Conservation (phyloP, 2,888 invertebrate species). For the Phalangium opilio region DNA sequence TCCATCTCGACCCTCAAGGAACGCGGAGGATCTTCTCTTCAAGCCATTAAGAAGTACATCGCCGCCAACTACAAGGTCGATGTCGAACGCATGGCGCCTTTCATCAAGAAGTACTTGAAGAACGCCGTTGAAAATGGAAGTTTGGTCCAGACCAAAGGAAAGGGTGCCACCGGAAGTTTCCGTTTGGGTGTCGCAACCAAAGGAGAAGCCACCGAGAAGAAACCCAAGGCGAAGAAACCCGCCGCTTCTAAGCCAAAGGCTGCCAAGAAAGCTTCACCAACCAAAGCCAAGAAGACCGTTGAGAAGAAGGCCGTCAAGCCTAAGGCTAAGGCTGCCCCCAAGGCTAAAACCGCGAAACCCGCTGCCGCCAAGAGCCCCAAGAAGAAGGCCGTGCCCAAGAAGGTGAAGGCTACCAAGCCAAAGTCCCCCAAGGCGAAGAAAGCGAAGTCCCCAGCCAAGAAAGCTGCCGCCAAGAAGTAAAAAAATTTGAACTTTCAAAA, state of each 20-base stretch:
- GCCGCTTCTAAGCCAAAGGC: slow-evolving; percentile 3
- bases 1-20: slow-evolving; percentile 32
- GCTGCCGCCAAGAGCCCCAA: slow-evolving; percentile 1
- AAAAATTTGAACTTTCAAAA: no score
- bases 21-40: slow-evolving; percentile 42
- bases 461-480: slow-evolving; percentile 12
- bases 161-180: slow-evolving; percentile 26
- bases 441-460: slow-evolving; percentile 14
- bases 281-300: slow-evolving; percentile 12
- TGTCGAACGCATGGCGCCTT: slow-evolving; percentile 33
- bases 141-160: slow-evolving; percentile 26
- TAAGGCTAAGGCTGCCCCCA: slow-evolving; percentile 9
- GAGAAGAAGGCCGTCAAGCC: slow-evolving; percentile 10
- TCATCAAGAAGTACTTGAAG: slow-evolving; percentile 46
- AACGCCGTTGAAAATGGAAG: slow-evolving; percentile 36
- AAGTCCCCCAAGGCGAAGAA: slow-evolving; percentile 18
- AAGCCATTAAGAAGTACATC: slow-evolving; percentile 48
- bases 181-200: slow-evolving; percentile 16
- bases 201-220: slow-evolving; percentile 1
- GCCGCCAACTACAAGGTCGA: slow-evolving; percentile 42
- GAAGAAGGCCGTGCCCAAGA: slow-evolving; percentile 14
- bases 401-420: slow-evolving; percentile 6
- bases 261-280: slow-evolving; percentile 10
- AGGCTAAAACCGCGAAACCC: slow-evolving; percentile 11
- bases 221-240: slow-evolving; percentile 4